Conservation (phyloP, 2,113 vertebrate genomes). For the Oreochromis spilurus region DNA sequence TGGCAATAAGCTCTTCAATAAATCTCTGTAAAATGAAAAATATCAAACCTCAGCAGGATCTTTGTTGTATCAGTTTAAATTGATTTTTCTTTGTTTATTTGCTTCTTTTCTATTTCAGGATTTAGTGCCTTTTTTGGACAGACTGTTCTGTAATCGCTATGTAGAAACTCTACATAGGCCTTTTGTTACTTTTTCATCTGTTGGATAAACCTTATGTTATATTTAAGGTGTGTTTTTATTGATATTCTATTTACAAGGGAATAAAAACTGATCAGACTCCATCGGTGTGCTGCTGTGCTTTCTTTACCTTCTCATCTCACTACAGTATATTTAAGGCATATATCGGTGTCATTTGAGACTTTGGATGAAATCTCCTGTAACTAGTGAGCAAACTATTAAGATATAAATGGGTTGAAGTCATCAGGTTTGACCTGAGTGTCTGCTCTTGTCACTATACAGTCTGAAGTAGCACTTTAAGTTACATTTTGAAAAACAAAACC, state of each 20-base stretch:
- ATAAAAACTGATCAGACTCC: constrained; percentile 82
- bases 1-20: constrained; percentile 51
- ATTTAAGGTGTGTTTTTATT: constrained; percentile 98
- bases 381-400: background rate
- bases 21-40: constrained; percentile 50
- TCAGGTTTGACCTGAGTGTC: background rate
- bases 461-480: background rate
- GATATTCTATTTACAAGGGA: constrained; percentile 97
- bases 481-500: background rate
- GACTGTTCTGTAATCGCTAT: constrained; percentile 98
- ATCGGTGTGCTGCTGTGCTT: background rate
- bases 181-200: constrained; percentile 90
- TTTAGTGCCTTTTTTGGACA: constrained; percentile 99
- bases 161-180: constrained; percentile 89
- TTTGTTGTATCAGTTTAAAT: constrained; percentile 68
- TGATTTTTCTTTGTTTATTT: constrained; percentile 73
- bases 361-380: fast-evolving
- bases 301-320: background rate
- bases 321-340: background rate
- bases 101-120: constrained; percentile 92
- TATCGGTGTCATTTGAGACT: background rate
- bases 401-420: background rate
- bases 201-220: constrained; percentile 83
- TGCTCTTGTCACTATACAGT: background rate
- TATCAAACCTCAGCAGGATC: constrained; percentile 52